Conservation (phyloP, 2,113 vertebrate genomes). For the Paradisaea rubra region DNA sequence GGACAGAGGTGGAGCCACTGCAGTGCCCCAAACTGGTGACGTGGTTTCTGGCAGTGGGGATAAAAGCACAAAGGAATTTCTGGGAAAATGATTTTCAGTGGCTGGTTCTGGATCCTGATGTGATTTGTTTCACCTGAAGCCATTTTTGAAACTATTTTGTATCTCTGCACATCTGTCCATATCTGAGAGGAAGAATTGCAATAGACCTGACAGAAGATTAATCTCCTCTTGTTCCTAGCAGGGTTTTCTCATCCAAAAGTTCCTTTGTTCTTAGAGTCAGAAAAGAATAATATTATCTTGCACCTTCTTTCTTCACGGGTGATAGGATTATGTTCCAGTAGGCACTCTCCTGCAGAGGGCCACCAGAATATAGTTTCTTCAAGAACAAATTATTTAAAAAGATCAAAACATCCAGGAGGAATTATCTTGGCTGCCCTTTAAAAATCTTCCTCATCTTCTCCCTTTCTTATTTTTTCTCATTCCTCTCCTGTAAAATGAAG, state of each 20-base stretch:
- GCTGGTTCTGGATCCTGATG: not conserved
- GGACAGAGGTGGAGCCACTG: not conserved
- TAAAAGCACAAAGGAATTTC: not conserved
- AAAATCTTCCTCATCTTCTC: slow-evolving; percentile 24
- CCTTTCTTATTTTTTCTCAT: slow-evolving; percentile 22
- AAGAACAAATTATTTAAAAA: slow-evolving; percentile 28
- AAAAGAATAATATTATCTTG: not conserved
- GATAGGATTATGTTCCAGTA: slow-evolving; percentile 1
- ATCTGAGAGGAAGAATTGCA: not conserved
- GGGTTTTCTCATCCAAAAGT: not conserved
- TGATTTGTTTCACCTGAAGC: not conserved
- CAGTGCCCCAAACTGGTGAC: not conserved
- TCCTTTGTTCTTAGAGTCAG: not conserved
- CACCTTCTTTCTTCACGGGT: not conserved
- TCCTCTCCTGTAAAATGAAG: slow-evolving; percentile 11
- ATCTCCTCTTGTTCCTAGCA: not conserved
- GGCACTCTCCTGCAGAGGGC: not conserved
- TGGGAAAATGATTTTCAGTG: not conserved
- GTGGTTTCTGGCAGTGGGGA: not conserved
- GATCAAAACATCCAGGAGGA: slow-evolving; percentile 23
- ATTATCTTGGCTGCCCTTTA: slow-evolving; percentile 42
- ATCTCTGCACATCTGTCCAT: not conserved
- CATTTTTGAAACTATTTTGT: not conserved
- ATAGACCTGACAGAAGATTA: not conserved
- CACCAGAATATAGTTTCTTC: slow-evolving; percentile 5